Evolutionary conservation across 2,888 invertebrate genomes (phyloP), one percentile per base, ranked within the genome.

Genomic region (Leptinotarsa rubiginosa): DNA sequence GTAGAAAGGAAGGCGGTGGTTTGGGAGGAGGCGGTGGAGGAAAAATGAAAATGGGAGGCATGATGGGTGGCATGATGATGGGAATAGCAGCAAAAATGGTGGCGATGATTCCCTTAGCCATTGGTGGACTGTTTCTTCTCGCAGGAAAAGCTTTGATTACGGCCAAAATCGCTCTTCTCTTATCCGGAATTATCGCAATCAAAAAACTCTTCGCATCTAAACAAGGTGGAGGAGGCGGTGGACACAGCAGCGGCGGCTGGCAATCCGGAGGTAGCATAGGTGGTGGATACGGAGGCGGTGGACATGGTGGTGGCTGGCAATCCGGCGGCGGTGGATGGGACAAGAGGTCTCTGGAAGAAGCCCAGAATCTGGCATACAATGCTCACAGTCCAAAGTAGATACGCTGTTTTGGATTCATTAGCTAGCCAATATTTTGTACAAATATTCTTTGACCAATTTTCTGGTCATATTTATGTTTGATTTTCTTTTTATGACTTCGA

Each of bases 1-100:
- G 83, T 50, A 79, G 75, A 62, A 76, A 73, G 22, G 75, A 94
- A 13, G 95, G 94, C 83, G 80, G 81, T 16, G 41, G 41, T 41
- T 41, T 41, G 41, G 41, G 41, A 10, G 79, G 81, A 1, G 94
- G 94, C 83, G 80, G 82, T 59, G 81, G 81, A 15, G 77, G 79
- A 41, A 94, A 95, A 56, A 79, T 78, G 3, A 80, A 79, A n/a
- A 95, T 95, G 94, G 95, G 95, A 90, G 95, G 95, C 83, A 95
- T 95, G 94, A 95, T 96, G 95, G 92, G 93, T 50, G 95, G 94
- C 92, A 94, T 96, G 94, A 94, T 95, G 93, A 95, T 95, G 94
- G 95, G 95, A 7, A 91, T 93, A 79, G 93, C 93, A 4, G 95
- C 95, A 91, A 96, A 96, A 87, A 92, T 95, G 92, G 93, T 93